A percentile compares a stretch with the other conserved stretches of the same genome.
phyloP scores from a whole-genome alignment of 2,888 invertebrate species.

The Spodoptera littoralis region DNA sequence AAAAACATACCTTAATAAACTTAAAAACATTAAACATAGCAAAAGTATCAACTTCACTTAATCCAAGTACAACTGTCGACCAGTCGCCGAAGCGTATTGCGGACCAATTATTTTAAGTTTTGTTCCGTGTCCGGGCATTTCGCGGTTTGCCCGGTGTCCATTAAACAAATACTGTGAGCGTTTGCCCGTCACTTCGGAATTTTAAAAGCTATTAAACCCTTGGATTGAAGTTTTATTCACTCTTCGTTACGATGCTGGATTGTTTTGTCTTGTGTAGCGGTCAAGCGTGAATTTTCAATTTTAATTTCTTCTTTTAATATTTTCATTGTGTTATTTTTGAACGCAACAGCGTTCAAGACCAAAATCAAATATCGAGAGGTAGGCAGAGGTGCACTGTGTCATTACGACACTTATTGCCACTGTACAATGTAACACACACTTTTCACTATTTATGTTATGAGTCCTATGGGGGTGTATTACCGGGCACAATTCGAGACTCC shows the following conservation, averaged over 20 bases:
- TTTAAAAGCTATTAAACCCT: conserved; percentile 75
- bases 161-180: conserved; percentile 77
- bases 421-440: no score
- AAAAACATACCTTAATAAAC: no score
- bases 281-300: conserved; percentile 30
- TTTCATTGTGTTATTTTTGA: not conserved
- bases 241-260: conserved; percentile 54
- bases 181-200: conserved; percentile 65
- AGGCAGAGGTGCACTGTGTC: no score
- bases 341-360: no score
- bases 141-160: conserved; percentile 82
- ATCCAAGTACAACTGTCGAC: conserved; percentile 55
- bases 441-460: no score
- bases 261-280: conserved; percentile 40
- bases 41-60: conserved; percentile 68
- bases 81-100: conserved; percentile 75
- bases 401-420: no score
- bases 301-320: conserved; percentile 16
- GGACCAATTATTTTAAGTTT: conserved; percentile 88
- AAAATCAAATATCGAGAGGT: no score
- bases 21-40: no score
- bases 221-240: conserved; percentile 68
- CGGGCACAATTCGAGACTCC: no score
- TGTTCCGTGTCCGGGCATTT: conserved; percentile 85
- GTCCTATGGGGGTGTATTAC: no score